Evolutionary conservation across 2,888 invertebrate genomes (phyloP).

Genomic region (Luffia ferchaultella): DNA sequence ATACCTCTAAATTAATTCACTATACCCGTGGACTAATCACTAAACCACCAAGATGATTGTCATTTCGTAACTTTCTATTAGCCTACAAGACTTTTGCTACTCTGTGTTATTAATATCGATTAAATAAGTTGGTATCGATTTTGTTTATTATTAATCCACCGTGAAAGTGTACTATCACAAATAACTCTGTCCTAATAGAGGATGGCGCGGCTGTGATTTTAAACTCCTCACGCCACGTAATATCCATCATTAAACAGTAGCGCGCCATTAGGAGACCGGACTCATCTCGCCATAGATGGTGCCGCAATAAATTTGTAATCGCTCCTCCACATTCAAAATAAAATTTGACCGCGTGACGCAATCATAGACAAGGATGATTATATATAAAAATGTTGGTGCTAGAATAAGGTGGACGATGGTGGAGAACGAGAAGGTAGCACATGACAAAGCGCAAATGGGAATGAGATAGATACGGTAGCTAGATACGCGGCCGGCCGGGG

Average conservation of each 20-base stretch:
- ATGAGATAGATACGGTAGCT: constrained; percentile 53
- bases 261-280: constrained; percentile 14
- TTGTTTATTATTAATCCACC: constrained; percentile 19
- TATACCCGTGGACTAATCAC: too few relatives aligned
- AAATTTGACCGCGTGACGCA: constrained; percentile 53
- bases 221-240: background rate
- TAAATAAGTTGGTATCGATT: too few relatives aligned
- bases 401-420: constrained; percentile 22
- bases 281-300: constrained; percentile 32
- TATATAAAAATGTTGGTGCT: background rate
- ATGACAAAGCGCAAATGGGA: constrained; percentile 41
- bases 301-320: constrained; percentile 45
- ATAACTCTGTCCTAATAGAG: too few relatives aligned
- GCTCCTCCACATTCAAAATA: constrained; percentile 37
- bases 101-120: too few relatives aligned
- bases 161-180: too few relatives aligned
- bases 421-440: constrained; percentile 33
- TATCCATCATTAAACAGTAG: constrained; percentile 44
- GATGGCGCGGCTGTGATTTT: background rate
- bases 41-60: too few relatives aligned
- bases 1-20: too few relatives aligned
- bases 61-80: too few relatives aligned
- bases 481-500: constrained; percentile 51
- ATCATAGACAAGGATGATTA: constrained; percentile 33
- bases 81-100: too few relatives aligned